Conservation (phyloP, 2,113 vertebrate species). For the Oreochromis aureus region DNA sequence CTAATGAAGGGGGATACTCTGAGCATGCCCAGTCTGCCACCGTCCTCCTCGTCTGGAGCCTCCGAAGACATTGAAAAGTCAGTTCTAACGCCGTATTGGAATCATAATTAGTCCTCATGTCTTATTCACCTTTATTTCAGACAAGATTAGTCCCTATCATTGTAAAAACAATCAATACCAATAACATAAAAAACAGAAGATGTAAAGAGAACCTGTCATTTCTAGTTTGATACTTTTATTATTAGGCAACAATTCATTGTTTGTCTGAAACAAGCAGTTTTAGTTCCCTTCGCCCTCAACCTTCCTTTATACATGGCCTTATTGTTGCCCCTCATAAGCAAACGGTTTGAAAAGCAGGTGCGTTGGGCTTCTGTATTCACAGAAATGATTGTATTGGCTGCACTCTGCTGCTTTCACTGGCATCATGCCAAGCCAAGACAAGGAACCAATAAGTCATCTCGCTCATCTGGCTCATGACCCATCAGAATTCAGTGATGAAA, state of each 20-base stretch:
- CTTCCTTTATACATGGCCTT: not conserved
- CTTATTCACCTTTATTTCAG: too few relatives aligned
- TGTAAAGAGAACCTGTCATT: not conserved
- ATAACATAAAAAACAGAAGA: not conserved
- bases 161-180: not conserved
- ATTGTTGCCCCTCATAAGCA: not conserved
- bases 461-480: not conserved
- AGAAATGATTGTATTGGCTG: not conserved
- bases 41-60: conserved; percentile 33
- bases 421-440: not conserved
- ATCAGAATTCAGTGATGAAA: not conserved
- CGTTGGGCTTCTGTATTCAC: not conserved
- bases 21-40: conserved; percentile 54
- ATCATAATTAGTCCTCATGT: not conserved
- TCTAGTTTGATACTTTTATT: not conserved
- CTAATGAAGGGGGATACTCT: conserved; percentile 77
- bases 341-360: not conserved
- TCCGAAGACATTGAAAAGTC: conserved; percentile 86
- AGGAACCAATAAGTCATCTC: not conserved
- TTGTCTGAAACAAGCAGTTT: not conserved
- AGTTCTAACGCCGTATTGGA: not conserved
- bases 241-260: not conserved
- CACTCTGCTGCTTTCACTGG: not conserved
- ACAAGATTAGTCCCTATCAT: too few relatives aligned
- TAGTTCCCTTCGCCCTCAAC: not conserved